Percentiles rank a stretch among this genome's conserved stretches.
phyloP scores from a whole-genome alignment of 2,113 vertebrate genomes.

The Mormyrus lacerda region DNA sequence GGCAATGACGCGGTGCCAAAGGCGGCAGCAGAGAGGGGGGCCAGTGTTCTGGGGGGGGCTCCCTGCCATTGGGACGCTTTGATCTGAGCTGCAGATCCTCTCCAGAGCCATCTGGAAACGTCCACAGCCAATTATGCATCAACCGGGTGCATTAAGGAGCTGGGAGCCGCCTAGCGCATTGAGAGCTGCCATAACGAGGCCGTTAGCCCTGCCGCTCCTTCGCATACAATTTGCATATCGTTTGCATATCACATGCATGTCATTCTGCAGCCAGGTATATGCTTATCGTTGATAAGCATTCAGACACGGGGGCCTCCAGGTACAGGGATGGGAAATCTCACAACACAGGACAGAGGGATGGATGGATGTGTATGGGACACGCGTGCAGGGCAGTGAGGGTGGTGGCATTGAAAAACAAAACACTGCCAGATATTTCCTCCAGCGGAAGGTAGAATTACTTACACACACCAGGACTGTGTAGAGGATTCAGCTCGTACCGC shows the following conservation, averaged over 20 bases:
- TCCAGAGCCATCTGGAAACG: slow-evolving; percentile 7
- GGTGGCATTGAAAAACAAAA: too few species aligned
- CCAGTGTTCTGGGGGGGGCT: background rate
- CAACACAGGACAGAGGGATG: background rate
- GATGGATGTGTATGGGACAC: background rate
- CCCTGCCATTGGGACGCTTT: background rate
- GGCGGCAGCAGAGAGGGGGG: background rate
- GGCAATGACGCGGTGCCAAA: background rate
- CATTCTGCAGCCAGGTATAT: background rate
- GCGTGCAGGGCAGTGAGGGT: background rate
- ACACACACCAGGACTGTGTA: too few species aligned
- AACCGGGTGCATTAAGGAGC: background rate
- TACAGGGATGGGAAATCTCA: background rate
- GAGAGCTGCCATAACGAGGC: background rate
- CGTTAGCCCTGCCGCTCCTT: background rate
- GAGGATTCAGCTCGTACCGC: background rate
- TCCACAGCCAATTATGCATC: background rate
- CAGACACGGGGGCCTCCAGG: background rate
- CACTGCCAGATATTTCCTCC: too few species aligned
- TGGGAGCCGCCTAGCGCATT: background rate
- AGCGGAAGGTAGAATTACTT: too few species aligned
- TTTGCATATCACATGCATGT: background rate
- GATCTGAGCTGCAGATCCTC: slow-evolving; percentile 9
- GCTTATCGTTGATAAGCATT: background rate
- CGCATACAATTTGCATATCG: background rate